These are phyloP conservation scores for Phocoena sinus DNA, from an alignment of 2,113 vertebrate genomes.

Conservation along the genomic window DNA sequence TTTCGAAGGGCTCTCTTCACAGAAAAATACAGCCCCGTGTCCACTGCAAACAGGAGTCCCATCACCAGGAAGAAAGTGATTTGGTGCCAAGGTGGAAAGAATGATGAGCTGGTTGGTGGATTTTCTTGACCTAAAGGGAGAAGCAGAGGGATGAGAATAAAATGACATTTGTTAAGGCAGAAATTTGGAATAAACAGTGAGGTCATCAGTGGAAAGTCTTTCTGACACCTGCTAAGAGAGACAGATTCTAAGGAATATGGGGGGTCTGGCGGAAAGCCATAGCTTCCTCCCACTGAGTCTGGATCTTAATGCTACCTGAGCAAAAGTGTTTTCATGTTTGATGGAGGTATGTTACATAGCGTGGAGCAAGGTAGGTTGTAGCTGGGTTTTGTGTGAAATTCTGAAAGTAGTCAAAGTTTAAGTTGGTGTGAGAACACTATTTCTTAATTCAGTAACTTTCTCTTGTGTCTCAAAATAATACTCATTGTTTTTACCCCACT, in stretches of 20 bases:
- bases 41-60: slow-evolving; percentile 41
- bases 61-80: slow-evolving; percentile 27
- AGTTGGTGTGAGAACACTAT: background rate
- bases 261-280: background rate
- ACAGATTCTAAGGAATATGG: background rate
- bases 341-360: background rate
- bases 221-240: background rate
- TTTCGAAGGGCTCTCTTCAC: background rate
- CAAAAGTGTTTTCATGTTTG: background rate
- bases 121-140: rapidly evolving
- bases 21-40: slow-evolving; percentile 35
- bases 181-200: background rate
- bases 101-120: rapidly evolving
- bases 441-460: background rate
- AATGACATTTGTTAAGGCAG: background rate
- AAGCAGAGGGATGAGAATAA: background rate
- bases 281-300: background rate
- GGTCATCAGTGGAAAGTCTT: background rate
- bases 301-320: background rate
- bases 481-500: background rate
- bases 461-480: background rate
- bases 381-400: background rate
- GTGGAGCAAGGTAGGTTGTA: background rate
- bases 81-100: background rate
- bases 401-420: background rate